These are phyloP conservation scores for Listrodromus nycthemerus DNA, from an alignment of 2,888 invertebrate genomes.

Conservation along the genomic window DNA sequence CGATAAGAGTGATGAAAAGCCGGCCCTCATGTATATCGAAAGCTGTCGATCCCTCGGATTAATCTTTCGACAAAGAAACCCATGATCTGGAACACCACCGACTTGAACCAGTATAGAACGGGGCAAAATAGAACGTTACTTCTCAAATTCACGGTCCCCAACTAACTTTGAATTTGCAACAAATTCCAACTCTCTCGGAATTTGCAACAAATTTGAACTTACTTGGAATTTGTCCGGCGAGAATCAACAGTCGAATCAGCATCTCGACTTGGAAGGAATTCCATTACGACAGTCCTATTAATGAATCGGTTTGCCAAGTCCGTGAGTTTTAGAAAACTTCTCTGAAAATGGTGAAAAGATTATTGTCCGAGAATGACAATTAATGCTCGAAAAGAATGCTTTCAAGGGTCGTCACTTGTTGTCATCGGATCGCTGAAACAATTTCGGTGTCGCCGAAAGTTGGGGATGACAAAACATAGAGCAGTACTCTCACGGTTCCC, in stretches of 20 bases:
- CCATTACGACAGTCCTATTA: too few relatives aligned
- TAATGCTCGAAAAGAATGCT: neutral
- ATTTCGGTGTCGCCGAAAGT: neutral
- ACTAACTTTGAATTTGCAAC: neutral
- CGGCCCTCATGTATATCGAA: neutral
- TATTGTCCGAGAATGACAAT: neutral
- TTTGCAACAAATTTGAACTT: too few relatives aligned
- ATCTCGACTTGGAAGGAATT: too few relatives aligned
- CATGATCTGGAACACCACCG: neutral
- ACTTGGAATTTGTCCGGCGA: too few relatives aligned
- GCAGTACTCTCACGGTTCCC: constrained; percentile 35
- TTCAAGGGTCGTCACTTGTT: neutral
- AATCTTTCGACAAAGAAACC: neutral
- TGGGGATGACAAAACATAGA: constrained; percentile 4
- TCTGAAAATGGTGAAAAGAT: neutral
- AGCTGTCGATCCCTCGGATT: neutral
- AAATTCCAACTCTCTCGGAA: too few relatives aligned
- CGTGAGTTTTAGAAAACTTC: neutral
- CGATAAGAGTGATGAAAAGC: constrained; percentile 29
- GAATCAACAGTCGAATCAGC: too few relatives aligned
- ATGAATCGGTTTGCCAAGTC: neutral
- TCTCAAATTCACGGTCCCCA: neutral
- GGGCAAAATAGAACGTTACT: neutral
- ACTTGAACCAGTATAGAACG: neutral
- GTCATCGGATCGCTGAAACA: constrained; percentile 2